Conservation (phyloP, 2,888 invertebrate genomes). For the Argyra leucocephala region DNA sequence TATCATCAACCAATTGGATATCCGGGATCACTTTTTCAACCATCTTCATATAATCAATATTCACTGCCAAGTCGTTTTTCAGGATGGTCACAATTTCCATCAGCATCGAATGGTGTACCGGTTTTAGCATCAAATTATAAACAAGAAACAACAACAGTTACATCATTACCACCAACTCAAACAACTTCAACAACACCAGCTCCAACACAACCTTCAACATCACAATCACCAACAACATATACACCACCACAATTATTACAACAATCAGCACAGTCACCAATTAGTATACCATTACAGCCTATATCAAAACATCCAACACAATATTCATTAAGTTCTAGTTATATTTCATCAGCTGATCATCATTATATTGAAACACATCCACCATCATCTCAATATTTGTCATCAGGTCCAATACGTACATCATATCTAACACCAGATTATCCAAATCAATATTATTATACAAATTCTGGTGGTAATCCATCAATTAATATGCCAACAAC, state of each 20-base stretch:
- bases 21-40: constrained; percentile 16
- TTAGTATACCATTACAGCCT: constrained; percentile 7
- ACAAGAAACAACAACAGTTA: constrained; percentile 10
- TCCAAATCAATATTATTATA: constrained; percentile 17
- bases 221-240: not conserved
- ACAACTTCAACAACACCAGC: constrained; percentile 13
- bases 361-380: constrained; percentile 12
- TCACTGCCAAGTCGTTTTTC: constrained; percentile 14
- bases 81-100: constrained; percentile 18
- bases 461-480: not conserved
- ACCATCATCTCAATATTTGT: constrained; percentile 12
- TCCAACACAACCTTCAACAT: constrained; percentile 8
- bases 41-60: constrained; percentile 13
- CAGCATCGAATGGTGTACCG: constrained; percentile 7
- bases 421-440: constrained; percentile 17
- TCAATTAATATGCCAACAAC: not conserved
- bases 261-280: constrained; percentile 3
- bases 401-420: not conserved
- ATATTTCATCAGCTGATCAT: constrained; percentile 4
- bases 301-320: constrained; percentile 11
- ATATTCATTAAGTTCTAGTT: constrained; percentile 10
- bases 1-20: constrained; percentile 24
- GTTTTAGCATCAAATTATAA: not conserved
- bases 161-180: constrained; percentile 13
- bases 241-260: not conserved